These are phyloP conservation scores for Myotis myotis DNA, from an alignment of 2,797 vertebrate genomes.

Conservation along the genomic window DNA sequence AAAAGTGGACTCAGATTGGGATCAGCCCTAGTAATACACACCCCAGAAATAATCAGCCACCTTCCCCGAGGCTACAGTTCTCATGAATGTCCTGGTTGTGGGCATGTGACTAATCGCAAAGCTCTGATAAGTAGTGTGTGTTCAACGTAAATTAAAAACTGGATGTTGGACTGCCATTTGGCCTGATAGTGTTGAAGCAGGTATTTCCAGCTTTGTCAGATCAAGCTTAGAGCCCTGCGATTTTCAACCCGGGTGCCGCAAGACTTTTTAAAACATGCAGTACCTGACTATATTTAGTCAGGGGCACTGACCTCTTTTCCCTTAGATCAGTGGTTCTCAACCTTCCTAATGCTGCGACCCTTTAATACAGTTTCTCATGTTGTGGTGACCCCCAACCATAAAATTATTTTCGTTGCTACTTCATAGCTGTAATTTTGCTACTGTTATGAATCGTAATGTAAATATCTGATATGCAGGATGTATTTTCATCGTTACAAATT, in stretches of 20 bases:
- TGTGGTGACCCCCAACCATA: too few relatives aligned
- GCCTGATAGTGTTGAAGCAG: constrained; percentile 46
- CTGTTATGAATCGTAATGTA: too few relatives aligned
- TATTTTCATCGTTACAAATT: too few relatives aligned
- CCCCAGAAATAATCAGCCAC: constrained; percentile 47
- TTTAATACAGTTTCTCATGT: too few relatives aligned
- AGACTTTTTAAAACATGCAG: not conserved
- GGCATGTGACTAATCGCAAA: constrained; percentile 57
- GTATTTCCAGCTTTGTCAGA: constrained; percentile 69
- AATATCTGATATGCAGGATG: too few relatives aligned
- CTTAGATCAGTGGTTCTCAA: not conserved
- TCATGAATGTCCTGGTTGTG: constrained; percentile 51
- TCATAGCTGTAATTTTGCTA: too few relatives aligned
- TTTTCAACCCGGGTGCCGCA: not conserved
- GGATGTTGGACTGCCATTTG: constrained; percentile 34
- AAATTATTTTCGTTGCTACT: too few relatives aligned
- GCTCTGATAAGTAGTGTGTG: constrained; percentile 64
- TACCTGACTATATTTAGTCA: not conserved
- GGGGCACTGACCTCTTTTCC: not conserved
- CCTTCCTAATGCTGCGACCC: too few relatives aligned
- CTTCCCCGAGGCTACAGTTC: constrained; percentile 60
- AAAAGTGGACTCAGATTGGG: constrained; percentile 57
- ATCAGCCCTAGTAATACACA: constrained; percentile 44
- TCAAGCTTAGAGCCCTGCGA: not conserved
- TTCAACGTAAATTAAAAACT: constrained; percentile 56